phyloP scores from a whole-genome alignment of 1,140 invertebrate genomes.

The Drosophila takahashii region DNA sequence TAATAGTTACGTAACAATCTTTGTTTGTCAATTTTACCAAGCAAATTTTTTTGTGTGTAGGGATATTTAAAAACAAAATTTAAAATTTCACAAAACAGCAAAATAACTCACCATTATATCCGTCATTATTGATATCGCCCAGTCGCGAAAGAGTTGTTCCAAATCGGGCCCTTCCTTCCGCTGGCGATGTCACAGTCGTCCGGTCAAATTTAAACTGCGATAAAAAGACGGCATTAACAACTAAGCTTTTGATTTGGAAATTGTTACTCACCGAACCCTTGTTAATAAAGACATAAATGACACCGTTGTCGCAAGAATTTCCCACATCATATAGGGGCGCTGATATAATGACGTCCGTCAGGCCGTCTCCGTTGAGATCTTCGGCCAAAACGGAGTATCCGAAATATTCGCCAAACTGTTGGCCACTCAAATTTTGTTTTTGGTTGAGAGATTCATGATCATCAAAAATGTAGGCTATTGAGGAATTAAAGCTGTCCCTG shows the following conservation, averaged over 20 bases:
- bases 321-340: constrained; percentile 88
- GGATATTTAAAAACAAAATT: not conserved
- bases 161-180: constrained; percentile 86
- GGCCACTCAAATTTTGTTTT: constrained; percentile 74
- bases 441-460: not conserved
- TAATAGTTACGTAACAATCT: no score
- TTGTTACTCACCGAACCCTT: constrained; percentile 83
- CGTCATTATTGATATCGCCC: constrained; percentile 89
- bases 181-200: constrained; percentile 52
- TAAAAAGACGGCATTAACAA: not conserved
- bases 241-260: not conserved
- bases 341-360: constrained; percentile 91
- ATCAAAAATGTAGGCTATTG: constrained; percentile 68
- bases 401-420: constrained; percentile 91
- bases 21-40: no score
- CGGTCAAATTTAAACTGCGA: constrained; percentile 69
- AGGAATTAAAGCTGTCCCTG: constrained; percentile 38
- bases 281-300: constrained; percentile 87
- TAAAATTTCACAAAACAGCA: no score
- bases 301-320: constrained; percentile 86
- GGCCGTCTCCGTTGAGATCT: constrained; percentile 87
- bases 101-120: constrained; percentile 86
- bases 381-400: constrained; percentile 87
- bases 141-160: constrained; percentile 87
- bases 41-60: no score